phyloP scores from a whole-genome alignment of 2,888 invertebrate genomes.

The Chymomyza fuscimana region DNA sequence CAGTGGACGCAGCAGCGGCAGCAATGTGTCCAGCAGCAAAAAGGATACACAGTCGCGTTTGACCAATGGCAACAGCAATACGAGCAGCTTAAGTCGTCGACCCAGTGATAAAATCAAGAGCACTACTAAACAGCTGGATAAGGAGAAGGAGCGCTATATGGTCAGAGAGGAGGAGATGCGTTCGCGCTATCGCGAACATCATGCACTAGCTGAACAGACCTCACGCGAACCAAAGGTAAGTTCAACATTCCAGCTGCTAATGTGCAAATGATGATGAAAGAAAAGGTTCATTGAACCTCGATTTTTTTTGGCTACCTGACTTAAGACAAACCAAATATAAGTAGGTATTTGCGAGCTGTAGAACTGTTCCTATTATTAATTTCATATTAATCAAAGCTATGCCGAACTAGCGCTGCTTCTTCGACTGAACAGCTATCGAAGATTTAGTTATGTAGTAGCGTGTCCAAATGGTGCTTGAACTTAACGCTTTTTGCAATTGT shows the following conservation, averaged over 20 bases:
- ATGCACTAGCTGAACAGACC: slow-evolving; percentile 57
- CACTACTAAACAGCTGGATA: slow-evolving; percentile 29
- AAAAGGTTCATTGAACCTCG: slow-evolving; percentile 50
- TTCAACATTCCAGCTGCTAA: slow-evolving; percentile 34
- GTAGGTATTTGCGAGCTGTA: neutral
- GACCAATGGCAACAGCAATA: slow-evolving; percentile 63
- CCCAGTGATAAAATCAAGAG: slow-evolving; percentile 58
- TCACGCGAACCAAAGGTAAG: slow-evolving; percentile 79
- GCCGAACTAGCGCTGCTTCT: slow-evolving; percentile 20
- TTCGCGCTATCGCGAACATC: slow-evolving; percentile 83
- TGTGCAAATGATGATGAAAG: slow-evolving; percentile 54
- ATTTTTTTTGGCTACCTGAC: neutral
- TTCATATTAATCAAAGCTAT: slow-evolving; percentile 63
- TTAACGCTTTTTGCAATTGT: slow-evolving; percentile 28
- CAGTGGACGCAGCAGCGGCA: slow-evolving; percentile 80
- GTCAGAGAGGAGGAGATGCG: slow-evolving; percentile 82
- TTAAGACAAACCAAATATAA: neutral
- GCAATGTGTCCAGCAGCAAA: slow-evolving; percentile 64
- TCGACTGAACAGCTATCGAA: slow-evolving; percentile 7
- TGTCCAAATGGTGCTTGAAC: neutral
- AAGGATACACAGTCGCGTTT: slow-evolving; percentile 59
- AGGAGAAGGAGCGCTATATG: slow-evolving; percentile 78
- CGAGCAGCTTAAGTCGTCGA: slow-evolving; percentile 78
- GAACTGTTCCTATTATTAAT: slow-evolving; percentile 57
- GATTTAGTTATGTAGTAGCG: neutral